Evolutionary conservation across 1,140 invertebrate genomes (phyloP).

Genomic region (Caerostris darwini): DNA sequence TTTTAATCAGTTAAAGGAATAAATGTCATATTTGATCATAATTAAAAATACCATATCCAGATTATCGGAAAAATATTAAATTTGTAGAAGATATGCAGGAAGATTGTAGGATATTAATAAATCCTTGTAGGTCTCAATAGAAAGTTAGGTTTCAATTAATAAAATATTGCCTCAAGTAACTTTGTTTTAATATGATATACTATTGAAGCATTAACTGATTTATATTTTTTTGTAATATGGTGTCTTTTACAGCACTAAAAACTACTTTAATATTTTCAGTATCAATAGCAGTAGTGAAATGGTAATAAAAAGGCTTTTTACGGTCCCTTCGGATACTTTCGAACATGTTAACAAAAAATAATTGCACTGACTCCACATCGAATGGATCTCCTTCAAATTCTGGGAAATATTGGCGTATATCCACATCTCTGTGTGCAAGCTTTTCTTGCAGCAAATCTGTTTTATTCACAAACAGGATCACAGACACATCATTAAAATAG

Average conservation of each 20-base stretch:
- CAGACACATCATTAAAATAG: slow-evolving; percentile 94
- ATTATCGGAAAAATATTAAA: not conserved
- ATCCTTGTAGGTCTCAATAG: not conserved
- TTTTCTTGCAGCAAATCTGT: slow-evolving; percentile 82
- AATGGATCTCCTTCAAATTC: slow-evolving; percentile 93
- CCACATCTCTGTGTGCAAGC: slow-evolving; percentile 60
- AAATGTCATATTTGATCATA: not conserved
- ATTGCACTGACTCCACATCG: slow-evolving; percentile 92
- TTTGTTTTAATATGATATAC: slow-evolving; percentile 59
- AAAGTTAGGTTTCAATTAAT: not conserved
- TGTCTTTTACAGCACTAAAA: slow-evolving; percentile 98
- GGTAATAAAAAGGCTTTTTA: slow-evolving; percentile 93
- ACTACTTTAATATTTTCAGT: slow-evolving; percentile 99
- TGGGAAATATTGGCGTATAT: slow-evolving; percentile 87
- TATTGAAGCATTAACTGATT: slow-evolving; percentile 95
- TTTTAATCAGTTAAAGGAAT: not conserved
- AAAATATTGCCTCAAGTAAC: too few species aligned
- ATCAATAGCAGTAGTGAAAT: slow-evolving; percentile 98
- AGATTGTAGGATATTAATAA: not conserved
- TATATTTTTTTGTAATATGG: slow-evolving; percentile 96
- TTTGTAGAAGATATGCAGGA: not conserved
- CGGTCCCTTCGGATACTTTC: slow-evolving; percentile 84
- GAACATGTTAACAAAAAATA: slow-evolving; percentile 92
- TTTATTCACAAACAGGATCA: slow-evolving; percentile 99
- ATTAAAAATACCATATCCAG: not conserved